Conservation (phyloP, 2,888 invertebrate genomes). For the Aethes cnicana region DNA sequence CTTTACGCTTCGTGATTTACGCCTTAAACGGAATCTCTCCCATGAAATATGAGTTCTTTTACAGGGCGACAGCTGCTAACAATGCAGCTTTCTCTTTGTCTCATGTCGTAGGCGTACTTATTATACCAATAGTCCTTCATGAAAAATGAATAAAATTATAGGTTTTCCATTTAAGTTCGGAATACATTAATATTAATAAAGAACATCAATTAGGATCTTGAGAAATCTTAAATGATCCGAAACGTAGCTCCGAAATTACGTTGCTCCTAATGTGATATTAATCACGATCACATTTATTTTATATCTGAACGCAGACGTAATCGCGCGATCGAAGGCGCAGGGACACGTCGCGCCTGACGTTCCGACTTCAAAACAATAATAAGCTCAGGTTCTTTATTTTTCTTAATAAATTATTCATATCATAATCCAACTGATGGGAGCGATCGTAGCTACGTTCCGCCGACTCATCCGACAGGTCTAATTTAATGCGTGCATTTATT, state of each 20-base stretch:
- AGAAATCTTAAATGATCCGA: slow-evolving; percentile 11
- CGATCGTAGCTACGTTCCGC: slow-evolving; percentile 67
- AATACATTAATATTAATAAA: slow-evolving; percentile 3
- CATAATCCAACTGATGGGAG: slow-evolving; percentile 78
- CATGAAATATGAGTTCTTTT: slow-evolving; percentile 64
- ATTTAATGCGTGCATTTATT: slow-evolving; percentile 82
- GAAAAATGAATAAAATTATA: slow-evolving; percentile 2
- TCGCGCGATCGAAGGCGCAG: slow-evolving; percentile 53
- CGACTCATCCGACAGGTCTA: slow-evolving; percentile 80
- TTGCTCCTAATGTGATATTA: slow-evolving; percentile 41
- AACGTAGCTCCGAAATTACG: slow-evolving; percentile 3
- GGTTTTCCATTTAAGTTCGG: background rate
- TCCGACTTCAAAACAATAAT: slow-evolving; percentile 76
- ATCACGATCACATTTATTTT: slow-evolving; percentile 47
- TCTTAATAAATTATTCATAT: slow-evolving; percentile 80
- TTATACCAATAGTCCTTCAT: slow-evolving; percentile 27
- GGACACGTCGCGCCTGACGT: slow-evolving; percentile 63
- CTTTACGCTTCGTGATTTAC: slow-evolving; percentile 62
- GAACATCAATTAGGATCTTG: slow-evolving; percentile 9
- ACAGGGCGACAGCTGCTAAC: slow-evolving; percentile 64
- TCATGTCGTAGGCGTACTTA: slow-evolving; percentile 43
- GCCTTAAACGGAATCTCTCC: slow-evolving; percentile 59
- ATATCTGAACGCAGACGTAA: slow-evolving; percentile 50
- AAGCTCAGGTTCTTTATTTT: slow-evolving; percentile 59
- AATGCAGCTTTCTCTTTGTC: slow-evolving; percentile 64